Evolutionary conservation across 2,888 invertebrate species (phyloP), one percentile per base, ranked within the genome.

Genomic region (Oligia latruncula): DNA sequence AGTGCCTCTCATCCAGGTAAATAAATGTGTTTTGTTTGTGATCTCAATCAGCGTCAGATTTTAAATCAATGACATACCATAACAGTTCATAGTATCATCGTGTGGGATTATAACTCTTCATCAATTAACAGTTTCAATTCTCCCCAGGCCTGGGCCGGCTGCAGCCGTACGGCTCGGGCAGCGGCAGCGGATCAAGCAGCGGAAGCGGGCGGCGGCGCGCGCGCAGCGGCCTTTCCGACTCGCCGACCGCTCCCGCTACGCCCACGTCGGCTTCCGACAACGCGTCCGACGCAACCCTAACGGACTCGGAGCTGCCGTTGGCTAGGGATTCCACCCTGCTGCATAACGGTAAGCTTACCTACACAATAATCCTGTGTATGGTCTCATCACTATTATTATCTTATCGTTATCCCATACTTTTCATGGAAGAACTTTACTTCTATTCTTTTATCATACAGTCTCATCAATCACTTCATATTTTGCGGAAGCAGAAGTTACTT

Each of bases 201-300:
- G 98, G 97, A 95, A 97, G 96, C 96, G 97, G 96, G 93, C 96
- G 97, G 94, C 95, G 95, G 94, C 97, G 95, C 95, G 95, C 94
- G 89, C 97, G 97, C 90, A 96, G 96, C 94, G 97, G 98, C 91
- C 97, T 98, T 90, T 98, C 98, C 94, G 98, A 98, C 96, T 98
- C 98, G 93, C 98, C 98, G 87, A 98, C 98, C 89, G 95, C 95
- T 86, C 96, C 96, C 85, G 95, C 96, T 81, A 96, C 96, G 60
- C 98, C 98, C 87, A 98, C 98, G 68, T 96, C 96, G 62, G 95
- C 95, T 60, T 98, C 98, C 87, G 98, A 98, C 94, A 98, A 98
- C 98, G 98, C 98, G 87, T 98, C 98, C 87, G 98, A 98, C 97
- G 98, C 98, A 66, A 98, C 98, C 49, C 97, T 98, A 91, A 98